These are phyloP conservation scores for Calosoma granatense DNA, from an alignment of 1,140 invertebrate species.

Conservation along the genomic window DNA sequence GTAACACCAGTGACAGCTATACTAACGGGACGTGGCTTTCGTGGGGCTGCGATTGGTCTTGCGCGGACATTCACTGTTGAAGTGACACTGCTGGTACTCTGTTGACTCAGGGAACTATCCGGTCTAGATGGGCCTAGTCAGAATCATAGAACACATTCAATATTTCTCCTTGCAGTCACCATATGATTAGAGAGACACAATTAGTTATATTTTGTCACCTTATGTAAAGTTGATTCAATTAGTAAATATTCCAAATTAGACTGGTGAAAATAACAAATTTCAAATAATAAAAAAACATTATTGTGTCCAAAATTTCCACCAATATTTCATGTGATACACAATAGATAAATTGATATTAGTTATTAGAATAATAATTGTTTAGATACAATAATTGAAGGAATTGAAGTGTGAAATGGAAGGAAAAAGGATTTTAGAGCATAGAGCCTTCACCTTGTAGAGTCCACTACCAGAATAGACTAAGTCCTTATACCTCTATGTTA, in stretches of 20 bases:
- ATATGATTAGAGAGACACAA: background rate
- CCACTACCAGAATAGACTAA: too few relatives aligned
- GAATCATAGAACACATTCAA: too few relatives aligned
- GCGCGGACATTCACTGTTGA: constrained; percentile 40
- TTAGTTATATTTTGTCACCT: constrained; percentile 1
- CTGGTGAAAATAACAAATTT: too few relatives aligned
- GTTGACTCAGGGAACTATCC: constrained; percentile 67
- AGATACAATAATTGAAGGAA: too few relatives aligned
- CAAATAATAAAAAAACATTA: too few relatives aligned
- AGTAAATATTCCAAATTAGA: too few relatives aligned
- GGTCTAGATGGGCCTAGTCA: constrained; percentile 63
- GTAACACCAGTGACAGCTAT: constrained; percentile 71
- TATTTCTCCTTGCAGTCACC: constrained; percentile 3
- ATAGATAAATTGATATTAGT: too few relatives aligned
- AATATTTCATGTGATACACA: too few relatives aligned
- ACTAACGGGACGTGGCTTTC: constrained; percentile 66
- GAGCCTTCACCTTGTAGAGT: background rate
- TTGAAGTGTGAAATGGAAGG: background rate
- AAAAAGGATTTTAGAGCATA: background rate
- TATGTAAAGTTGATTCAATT: constrained; percentile 1
- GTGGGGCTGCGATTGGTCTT: constrained; percentile 46
- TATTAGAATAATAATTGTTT: too few relatives aligned
- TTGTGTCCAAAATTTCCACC: too few relatives aligned
- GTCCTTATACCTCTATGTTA: too few relatives aligned
- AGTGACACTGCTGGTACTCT: constrained; percentile 46